These are phyloP conservation scores for Prionace glauca DNA, from an alignment of 2,797 vertebrate species.

Conservation along the genomic window DNA sequence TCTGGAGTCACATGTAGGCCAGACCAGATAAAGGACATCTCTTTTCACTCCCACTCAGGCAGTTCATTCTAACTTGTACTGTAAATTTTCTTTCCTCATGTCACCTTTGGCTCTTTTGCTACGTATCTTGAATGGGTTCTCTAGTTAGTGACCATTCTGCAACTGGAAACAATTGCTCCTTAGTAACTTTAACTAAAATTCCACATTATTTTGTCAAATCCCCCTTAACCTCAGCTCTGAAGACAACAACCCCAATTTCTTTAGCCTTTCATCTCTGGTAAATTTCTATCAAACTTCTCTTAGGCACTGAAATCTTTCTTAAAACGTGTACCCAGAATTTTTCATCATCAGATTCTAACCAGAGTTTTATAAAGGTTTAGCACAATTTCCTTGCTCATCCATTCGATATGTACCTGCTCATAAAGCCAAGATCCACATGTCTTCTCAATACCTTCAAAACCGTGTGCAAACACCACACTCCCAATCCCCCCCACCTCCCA, in stretches of 20 bases:
- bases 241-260: neutral
- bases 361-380: neutral
- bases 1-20: too few species aligned
- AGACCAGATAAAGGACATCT: neutral
- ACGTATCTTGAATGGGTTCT: neutral
- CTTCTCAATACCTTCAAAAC: neutral
- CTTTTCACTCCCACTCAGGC: neutral
- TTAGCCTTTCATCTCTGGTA: neutral
- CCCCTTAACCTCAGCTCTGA: neutral
- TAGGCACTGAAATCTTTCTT: neutral
- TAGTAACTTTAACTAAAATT: neutral
- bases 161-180: neutral
- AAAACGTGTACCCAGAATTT: neutral
- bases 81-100: neutral
- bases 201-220: neutral
- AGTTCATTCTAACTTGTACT: neutral
- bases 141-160: neutral
- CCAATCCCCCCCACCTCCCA: too few species aligned
- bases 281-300: neutral
- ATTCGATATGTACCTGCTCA: neutral
- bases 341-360: neutral
- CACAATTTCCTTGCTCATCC: neutral
- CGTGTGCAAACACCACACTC: too few species aligned
- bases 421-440: neutral
- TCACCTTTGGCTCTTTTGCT: neutral